These are phyloP conservation scores for Eurytoma adleriae DNA, from an alignment of 2,888 invertebrate species.

Conservation along the genomic window DNA sequence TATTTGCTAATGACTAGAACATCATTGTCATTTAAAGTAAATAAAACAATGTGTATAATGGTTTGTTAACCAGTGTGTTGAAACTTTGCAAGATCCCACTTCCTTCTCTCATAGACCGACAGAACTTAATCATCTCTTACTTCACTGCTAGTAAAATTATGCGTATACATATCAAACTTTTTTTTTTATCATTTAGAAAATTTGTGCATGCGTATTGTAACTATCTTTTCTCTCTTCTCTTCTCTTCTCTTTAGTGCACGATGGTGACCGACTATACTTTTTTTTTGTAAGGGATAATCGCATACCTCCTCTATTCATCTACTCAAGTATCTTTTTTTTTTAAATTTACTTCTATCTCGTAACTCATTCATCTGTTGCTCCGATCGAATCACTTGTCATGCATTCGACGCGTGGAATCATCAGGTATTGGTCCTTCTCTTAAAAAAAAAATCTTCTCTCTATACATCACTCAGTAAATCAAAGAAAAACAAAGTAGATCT, in stretches of 20 bases:
- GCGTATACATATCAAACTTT: not conserved
- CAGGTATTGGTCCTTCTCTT: constrained; percentile 46
- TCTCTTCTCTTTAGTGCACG: constrained; percentile 22
- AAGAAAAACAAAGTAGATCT: constrained; percentile 42
- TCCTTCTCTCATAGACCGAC: constrained; percentile 48
- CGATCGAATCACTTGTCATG: not conserved
- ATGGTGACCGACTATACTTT: constrained; percentile 20
- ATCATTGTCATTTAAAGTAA: constrained; percentile 71
- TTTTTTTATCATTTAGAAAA: constrained; percentile 23
- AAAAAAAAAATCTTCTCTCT: too few species aligned
- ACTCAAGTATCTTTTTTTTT: not conserved
- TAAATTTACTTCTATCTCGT: not conserved
- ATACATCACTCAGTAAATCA: not conserved
- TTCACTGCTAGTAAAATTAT: constrained; percentile 28
- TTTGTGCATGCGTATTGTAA: constrained; percentile 41
- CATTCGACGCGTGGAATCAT: not conserved
- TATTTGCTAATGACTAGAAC: constrained; percentile 69
- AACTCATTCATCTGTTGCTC: not conserved
- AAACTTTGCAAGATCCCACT: constrained; percentile 65
- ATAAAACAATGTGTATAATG: constrained; percentile 72
- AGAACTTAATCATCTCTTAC: constrained; percentile 7
- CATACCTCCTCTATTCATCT: constrained; percentile 3
- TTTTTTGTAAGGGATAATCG: constrained; percentile 40
- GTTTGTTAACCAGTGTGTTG: constrained; percentile 70
- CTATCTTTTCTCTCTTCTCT: constrained; percentile 15